Evolutionary conservation across 2,797 vertebrate genomes (phyloP), one percentile per base, ranked within the genome.

Genomic region (Gymnothorax javanicus): DNA sequence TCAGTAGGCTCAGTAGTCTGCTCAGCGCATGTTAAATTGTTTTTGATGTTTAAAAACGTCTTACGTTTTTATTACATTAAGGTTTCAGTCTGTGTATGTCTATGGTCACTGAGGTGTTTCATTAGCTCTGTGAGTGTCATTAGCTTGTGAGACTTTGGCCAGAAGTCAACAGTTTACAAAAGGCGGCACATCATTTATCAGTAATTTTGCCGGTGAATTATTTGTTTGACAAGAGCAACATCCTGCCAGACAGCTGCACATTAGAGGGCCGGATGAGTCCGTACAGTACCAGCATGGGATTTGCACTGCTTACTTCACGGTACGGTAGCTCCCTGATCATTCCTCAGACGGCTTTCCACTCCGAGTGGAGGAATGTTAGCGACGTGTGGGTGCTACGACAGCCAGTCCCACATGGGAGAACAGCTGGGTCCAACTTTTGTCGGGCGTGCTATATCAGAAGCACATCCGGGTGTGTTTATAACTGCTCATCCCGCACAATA

Each of bases 201-300:
- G 27, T 75, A 6, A 75, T 75, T 75, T 75, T 43, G 27, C 9
- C 27, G 33, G 27, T 50, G 79, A 54, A n/a, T 82, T n/a, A 82
- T 82, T 82, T 57, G 5, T 23, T 82, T 25, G 57, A 59, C 56
- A 4, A 82, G 5, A 4, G n/a, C 25, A 13, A 58, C 7, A 27
- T 43, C 77, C 77, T 54, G 77, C 17, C 7, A 23, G 20, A 0
- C 50, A 9, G 2, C 13, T 1, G 54, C 81, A 17, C 56, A 1
- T 25, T 2, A 54, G 56, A 54, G 7, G 9, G 23, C 3, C 23
- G 57, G 54, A n/a, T 12, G 56, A 25, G 84, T 23, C 33, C n/a
- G 83, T 71, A 52, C 75, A 79, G 75, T 79, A 84, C 84, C 84
- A 84, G 84, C 13, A 84, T 71, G 12, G 9, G 84, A 69, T 84